A percentile compares a stretch with the other conserved stretches of the same genome.
Conservation (phyloP, 1,140 invertebrate species). For the Melipona quadrifasciata region DNA sequence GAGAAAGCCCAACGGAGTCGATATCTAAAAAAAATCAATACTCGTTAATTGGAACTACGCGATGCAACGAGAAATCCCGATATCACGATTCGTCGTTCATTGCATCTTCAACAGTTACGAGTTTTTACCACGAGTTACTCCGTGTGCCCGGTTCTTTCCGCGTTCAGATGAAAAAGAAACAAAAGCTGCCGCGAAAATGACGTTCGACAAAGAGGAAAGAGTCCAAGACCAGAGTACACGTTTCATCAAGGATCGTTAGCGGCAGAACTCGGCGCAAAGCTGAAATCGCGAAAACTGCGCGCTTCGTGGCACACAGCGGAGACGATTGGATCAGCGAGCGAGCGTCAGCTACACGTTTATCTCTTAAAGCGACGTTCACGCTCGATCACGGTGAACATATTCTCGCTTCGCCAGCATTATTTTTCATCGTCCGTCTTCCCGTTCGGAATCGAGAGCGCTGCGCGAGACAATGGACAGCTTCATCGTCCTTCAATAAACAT, state of each 20-base stretch:
- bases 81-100: no score
- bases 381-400: background rate
- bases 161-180: background rate
- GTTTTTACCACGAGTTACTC: no score
- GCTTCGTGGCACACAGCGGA: background rate
- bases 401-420: background rate
- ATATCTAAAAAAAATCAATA: no score
- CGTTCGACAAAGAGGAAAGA: background rate
- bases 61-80: no score
- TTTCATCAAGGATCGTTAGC: background rate
- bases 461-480: background rate
- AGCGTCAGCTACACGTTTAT: background rate
- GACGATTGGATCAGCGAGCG: conserved; percentile 3
- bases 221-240: background rate
- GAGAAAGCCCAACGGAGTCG: no score
- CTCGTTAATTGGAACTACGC: no score
- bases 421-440: background rate
- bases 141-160: no score
- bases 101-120: no score
- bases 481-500: conserved; percentile 23
- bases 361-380: conserved; percentile 4
- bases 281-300: background rate
- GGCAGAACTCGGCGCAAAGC: background rate
- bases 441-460: background rate
- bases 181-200: background rate